Evolutionary conservation across 2,113 vertebrate species (phyloP).

Genomic region (Myrmecophaga tridactyla): DNA sequence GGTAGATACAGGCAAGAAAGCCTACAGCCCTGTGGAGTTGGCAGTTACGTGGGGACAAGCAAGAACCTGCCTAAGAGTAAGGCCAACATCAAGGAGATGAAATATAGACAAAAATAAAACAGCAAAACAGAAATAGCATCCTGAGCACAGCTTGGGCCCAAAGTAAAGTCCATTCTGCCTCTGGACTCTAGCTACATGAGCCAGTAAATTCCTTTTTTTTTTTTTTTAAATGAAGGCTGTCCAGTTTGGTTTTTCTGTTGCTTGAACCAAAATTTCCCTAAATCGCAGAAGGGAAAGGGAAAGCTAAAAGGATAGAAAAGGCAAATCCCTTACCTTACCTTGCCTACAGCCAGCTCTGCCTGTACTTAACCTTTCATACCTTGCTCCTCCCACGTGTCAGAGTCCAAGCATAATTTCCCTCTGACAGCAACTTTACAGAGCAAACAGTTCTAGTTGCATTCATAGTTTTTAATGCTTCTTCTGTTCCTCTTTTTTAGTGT

Average conservation of each 20-base stretch:
- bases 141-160: neutral
- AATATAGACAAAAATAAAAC: neutral
- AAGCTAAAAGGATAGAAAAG: neutral
- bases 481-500: neutral
- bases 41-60: neutral
- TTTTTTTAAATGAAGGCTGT: neutral
- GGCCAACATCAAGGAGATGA: neutral
- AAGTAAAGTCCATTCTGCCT: neutral
- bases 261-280: neutral
- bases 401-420: neutral
- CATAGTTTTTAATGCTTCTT: neutral
- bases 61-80: neutral
- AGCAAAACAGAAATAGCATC: neutral
- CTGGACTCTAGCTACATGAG: neutral
- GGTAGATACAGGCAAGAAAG: neutral
- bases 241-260: neutral
- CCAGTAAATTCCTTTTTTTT: neutral
- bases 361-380: neutral
- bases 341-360: neutral
- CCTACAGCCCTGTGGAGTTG: neutral
- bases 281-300: neutral
- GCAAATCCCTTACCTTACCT: neutral
- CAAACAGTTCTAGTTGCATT: neutral
- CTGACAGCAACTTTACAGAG: neutral
- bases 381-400: neutral